Evolutionary conservation across 2,797 vertebrate genomes (phyloP), one percentile per base, ranked within the genome.

Genomic region (Tinamus major): DNA sequence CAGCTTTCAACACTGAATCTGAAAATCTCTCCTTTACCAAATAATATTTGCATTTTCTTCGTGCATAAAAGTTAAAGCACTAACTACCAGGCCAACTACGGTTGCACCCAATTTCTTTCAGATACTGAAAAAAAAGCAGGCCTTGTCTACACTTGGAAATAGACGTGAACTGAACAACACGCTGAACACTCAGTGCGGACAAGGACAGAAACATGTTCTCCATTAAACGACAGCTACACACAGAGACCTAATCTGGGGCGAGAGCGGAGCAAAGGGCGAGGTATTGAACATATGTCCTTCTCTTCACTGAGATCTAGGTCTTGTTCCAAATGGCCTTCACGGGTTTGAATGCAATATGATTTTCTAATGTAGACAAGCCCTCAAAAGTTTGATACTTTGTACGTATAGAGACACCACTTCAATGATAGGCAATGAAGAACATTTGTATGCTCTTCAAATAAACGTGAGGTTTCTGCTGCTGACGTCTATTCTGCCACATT

Each of bases 301-400:
- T 89, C 90, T 94, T 77, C 86, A 94, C 75, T 16, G 79, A 93
- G 82, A 93, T 69, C 55, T 58, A 39, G 8, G 26, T 79, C 75
- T 77, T 41, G 44, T 42, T 82, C 56, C 74, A 77, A 90, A 79
- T 41, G 70, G 21, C 12, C 63, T 4, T 75, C 14, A 41, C 24
- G 42, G 68, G 44, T 88, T 94, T 58, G 62, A 94, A 69, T 53
- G 87, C 64, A 89, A 4, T 55, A 48, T 21, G 71, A 69, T 92
- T 90, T 92, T 68, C 92, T 94, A 96, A 96, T 87, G 88, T 89
- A 92, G 91, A 90, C 93, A 93, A 95, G 93, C 87, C 87, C 87
- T 93, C 92, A 86, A 92, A 95, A 88, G 23, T 84, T 69, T 44
- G 65, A 62, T 53, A 49, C 59, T 92, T 64, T 55, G 7, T 41